These are phyloP conservation scores for Diplodus puntazzo DNA, from an alignment of 2,797 vertebrate species.

Conservation along the genomic window DNA sequence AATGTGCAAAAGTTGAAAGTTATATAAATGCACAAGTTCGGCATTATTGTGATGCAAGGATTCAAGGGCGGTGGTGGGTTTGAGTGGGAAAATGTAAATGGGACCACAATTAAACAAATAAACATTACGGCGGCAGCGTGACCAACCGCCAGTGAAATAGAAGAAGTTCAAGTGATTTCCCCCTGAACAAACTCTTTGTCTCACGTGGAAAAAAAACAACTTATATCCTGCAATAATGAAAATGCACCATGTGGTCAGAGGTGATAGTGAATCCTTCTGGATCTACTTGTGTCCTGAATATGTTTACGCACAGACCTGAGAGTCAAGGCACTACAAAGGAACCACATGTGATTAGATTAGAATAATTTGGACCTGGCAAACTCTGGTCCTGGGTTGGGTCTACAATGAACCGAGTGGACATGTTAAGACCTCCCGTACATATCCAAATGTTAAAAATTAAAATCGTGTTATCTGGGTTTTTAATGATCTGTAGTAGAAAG, in stretches of 20 bases:
- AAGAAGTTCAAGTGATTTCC: not conserved
- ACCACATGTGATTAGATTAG: not conserved
- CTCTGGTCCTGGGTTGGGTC: not conserved
- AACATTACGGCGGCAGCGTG: not conserved
- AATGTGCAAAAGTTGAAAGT: too few relatives aligned
- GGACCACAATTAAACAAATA: not conserved
- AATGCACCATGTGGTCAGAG: not conserved
- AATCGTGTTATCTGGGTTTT: not conserved
- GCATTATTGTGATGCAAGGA: too few relatives aligned
- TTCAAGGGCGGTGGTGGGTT: too few relatives aligned
- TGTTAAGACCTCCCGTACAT: not conserved
- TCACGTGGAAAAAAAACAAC: not conserved
- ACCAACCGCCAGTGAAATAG: slow-evolving; percentile 4
- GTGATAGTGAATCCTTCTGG: not conserved
- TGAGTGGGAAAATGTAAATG: too few relatives aligned
- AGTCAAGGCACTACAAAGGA: not conserved
- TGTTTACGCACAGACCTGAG: not conserved
- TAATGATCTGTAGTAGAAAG: not conserved
- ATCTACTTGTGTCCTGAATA: not conserved
- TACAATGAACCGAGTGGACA: not conserved
- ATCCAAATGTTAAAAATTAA: slow-evolving; percentile 1
- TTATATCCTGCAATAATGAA: not conserved
- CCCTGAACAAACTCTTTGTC: not conserved
- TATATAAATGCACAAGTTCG: too few relatives aligned
- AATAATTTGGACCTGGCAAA: not conserved